Conservation (phyloP, 2,113 vertebrate species). For the Embiotoca jacksoni region DNA sequence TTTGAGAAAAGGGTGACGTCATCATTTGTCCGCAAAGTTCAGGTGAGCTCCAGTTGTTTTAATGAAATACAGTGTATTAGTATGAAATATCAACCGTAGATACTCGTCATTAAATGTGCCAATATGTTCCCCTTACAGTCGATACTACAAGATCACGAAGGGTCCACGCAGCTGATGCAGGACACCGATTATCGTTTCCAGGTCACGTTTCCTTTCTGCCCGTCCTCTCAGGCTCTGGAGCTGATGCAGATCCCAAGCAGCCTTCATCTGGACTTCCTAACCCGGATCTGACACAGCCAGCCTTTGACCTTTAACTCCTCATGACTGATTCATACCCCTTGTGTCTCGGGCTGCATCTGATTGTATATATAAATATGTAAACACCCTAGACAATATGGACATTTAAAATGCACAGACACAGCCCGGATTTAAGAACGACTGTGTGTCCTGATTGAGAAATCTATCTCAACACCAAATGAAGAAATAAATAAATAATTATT, state of each 20-base stretch:
- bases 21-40: slow-evolving; percentile 95
- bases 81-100: not conserved
- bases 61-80: too few relatives aligned
- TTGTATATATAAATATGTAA: slow-evolving; percentile 22
- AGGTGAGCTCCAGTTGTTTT: slow-evolving; percentile 81
- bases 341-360: not conserved
- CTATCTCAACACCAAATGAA: not conserved
- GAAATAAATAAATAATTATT: not conserved
- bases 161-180: slow-evolving; percentile 89
- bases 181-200: slow-evolving; percentile 93
- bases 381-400: not conserved
- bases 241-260: slow-evolving; percentile 93
- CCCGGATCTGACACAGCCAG: slow-evolving; percentile 83
- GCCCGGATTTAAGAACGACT: too few relatives aligned
- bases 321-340: slow-evolving; percentile 1
- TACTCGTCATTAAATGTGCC: not conserved
- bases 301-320: slow-evolving; percentile 19
- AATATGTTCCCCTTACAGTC: slow-evolving; percentile 82
- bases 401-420: not conserved
- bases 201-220: slow-evolving; percentile 93
- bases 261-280: slow-evolving; percentile 92
- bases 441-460: not conserved
- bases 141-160: slow-evolving; percentile 88
- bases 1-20: slow-evolving; percentile 96
- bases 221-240: slow-evolving; percentile 92